Conservation (phyloP, 2,797 vertebrate genomes). For the Acrocephalus scirpaceus region DNA sequence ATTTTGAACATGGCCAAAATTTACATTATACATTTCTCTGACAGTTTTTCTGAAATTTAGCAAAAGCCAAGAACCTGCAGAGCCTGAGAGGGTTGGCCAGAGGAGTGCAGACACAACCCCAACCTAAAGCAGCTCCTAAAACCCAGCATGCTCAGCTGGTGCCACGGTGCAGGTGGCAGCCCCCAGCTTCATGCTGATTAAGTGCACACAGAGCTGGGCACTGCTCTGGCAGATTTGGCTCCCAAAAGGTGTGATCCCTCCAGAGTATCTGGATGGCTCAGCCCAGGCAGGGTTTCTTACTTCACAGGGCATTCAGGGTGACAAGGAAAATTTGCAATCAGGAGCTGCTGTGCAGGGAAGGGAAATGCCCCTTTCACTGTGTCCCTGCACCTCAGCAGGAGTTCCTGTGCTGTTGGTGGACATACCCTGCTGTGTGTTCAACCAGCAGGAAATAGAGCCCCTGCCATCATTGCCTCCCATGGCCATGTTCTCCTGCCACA, state of each 20-base stretch:
- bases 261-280: accelerated
- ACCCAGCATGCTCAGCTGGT: neutral
- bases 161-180: accelerated
- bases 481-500: neutral
- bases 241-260: accelerated
- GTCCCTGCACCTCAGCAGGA: neutral
- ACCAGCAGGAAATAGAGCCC: neutral
- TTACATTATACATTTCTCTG: neutral
- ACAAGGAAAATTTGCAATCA: neutral
- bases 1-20: neutral
- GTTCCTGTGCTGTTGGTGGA: neutral
- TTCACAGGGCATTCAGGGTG: neutral
- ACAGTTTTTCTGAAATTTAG: neutral
- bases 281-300: neutral
- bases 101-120: neutral
- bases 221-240: neutral
- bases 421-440: neutral
- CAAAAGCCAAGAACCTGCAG: neutral
- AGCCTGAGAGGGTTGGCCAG: neutral
- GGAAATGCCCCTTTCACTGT: neutral
- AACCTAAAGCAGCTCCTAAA: neutral
- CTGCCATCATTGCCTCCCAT: neutral
- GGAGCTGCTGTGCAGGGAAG: neutral
- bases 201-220: accelerated
- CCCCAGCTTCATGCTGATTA: neutral